A percentile compares a stretch with the other conserved stretches of the same genome.
Conservation (phyloP, 2,797 vertebrate genomes). For the Salmo trutta region DNA sequence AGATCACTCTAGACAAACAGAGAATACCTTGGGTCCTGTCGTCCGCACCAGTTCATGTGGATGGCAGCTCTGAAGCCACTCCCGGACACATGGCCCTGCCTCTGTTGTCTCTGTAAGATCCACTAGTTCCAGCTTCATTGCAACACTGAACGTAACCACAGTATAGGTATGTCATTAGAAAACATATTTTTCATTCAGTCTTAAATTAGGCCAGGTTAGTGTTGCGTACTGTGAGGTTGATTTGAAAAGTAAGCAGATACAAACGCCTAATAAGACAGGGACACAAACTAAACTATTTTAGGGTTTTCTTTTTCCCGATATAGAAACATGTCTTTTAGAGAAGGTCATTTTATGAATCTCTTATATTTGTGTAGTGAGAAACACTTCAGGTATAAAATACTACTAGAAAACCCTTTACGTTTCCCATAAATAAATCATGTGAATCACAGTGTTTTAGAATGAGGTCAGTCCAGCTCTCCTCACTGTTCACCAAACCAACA, state of each 20-base stretch:
- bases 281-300: background rate
- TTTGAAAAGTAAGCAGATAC: background rate
- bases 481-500: background rate
- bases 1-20: slow-evolving; percentile 42
- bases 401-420: background rate
- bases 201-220: background rate
- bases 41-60: slow-evolving; percentile 47
- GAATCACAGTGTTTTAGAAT: background rate
- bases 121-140: background rate
- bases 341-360: background rate
- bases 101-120: background rate
- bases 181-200: background rate
- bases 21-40: slow-evolving; percentile 48
- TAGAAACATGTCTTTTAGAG: background rate
- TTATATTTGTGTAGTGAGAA: background rate
- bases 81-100: background rate
- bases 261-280: background rate
- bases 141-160: background rate
- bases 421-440: background rate
- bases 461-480: background rate
- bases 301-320: background rate
- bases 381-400: background rate
- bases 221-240: background rate
- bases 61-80: slow-evolving; percentile 7
- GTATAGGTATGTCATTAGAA: background rate